A percentile compares a stretch with the other conserved stretches of the same genome.
Evolutionary conservation across 2,797 vertebrate species (phyloP).

Genomic region (Potorous gilbertii): DNA sequence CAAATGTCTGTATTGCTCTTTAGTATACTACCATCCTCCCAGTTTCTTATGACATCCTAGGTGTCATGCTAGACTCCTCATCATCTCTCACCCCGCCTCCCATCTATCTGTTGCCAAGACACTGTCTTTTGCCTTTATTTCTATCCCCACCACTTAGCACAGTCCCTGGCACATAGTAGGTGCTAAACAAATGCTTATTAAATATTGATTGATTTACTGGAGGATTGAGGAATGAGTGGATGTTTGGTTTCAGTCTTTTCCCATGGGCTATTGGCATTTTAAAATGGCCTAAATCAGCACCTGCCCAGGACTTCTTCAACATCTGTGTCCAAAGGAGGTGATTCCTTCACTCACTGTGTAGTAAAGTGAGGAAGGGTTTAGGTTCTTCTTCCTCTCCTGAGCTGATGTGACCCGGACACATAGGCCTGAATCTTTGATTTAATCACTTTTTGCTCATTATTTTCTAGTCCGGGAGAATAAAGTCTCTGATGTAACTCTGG

Average conservation of each 20-base stretch:
- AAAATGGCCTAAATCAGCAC: too few species aligned
- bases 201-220: background rate
- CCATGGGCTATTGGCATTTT: too few species aligned
- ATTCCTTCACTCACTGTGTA: background rate
- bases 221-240: background rate
- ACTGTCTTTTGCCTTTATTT: background rate
- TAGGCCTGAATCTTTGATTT: background rate
- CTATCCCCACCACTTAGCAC: background rate
- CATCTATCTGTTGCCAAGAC: background rate
- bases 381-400: background rate
- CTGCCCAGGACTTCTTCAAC: too few species aligned
- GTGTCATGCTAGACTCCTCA: slow-evolving; percentile 4
- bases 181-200: background rate
- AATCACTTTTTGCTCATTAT: background rate
- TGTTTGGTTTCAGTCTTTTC: too few species aligned
- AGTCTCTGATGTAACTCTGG: background rate
- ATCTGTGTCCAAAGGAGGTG: background rate
- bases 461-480: background rate
- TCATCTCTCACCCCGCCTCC: background rate
- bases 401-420: background rate
- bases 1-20: background rate
- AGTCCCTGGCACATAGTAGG: background rate
- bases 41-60: background rate
- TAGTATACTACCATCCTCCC: background rate
- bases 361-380: background rate